phyloP scores from a whole-genome alignment of 2,113 vertebrate species.

The Choloepus hoffmanni region DNA sequence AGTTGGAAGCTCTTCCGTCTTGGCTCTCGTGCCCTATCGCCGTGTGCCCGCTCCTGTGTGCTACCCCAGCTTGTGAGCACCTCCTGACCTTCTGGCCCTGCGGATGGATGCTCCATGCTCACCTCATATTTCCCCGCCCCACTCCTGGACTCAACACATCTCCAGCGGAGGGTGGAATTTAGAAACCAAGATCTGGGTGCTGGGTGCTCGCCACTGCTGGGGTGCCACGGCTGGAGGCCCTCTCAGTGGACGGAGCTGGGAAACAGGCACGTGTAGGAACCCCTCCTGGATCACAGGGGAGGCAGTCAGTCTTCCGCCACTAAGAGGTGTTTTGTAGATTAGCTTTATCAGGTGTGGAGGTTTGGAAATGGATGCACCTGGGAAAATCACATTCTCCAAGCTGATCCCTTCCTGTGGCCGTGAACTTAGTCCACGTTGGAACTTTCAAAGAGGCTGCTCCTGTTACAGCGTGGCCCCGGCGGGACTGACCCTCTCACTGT shows the following conservation, averaged over 20 bases:
- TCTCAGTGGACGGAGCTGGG: not conserved
- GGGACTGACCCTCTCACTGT: too few species aligned
- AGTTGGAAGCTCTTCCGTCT: accelerated
- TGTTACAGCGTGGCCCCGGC: too few species aligned
- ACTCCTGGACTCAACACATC: not conserved
- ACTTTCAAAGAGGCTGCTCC: too few species aligned
- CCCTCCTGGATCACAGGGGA: not conserved
- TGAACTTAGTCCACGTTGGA: too few species aligned
- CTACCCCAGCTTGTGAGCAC: too few species aligned
- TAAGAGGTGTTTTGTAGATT: not conserved
- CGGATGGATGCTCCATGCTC: too few species aligned
- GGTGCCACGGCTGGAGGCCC: not conserved
- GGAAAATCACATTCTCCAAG: too few species aligned
- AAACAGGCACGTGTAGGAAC: accelerated
- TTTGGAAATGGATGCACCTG: too few species aligned
- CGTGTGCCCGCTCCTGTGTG: accelerated
- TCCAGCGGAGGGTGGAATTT: not conserved
- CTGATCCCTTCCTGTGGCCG: too few species aligned
- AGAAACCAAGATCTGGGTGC: not conserved
- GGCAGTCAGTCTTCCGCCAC: not conserved
- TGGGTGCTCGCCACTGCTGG: not conserved
- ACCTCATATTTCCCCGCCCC: not conserved
- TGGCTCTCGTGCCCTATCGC: not conserved
- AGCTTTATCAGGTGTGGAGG: not conserved
- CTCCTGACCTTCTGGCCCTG: too few species aligned